phyloP scores from a whole-genome alignment of 2,113 vertebrate species.

The Semicossyphus pulcher region DNA sequence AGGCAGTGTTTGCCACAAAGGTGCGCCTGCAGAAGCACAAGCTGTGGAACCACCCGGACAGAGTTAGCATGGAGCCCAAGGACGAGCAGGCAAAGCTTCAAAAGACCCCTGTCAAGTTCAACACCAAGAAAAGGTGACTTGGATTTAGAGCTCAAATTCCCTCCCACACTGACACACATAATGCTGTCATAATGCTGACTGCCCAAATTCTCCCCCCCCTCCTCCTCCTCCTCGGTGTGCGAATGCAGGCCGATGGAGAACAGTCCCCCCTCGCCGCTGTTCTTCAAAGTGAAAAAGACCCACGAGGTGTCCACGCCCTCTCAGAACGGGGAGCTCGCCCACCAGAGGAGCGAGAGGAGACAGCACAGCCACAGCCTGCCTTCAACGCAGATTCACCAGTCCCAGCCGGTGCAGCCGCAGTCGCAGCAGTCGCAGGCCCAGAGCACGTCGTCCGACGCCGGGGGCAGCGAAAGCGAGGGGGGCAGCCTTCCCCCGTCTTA shows the following conservation, averaged over 20 bases:
- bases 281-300: constrained; percentile 91
- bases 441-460: constrained; percentile 76
- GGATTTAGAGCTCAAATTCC: constrained; percentile 27
- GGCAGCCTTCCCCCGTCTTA: constrained; percentile 77
- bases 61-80: constrained; percentile 77
- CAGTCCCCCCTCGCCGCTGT: constrained; percentile 85
- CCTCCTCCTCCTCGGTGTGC: constrained; percentile 9
- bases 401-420: constrained; percentile 52
- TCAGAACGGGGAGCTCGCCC: constrained; percentile 88
- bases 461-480: constrained; percentile 80
- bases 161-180: constrained; percentile 7
- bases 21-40: constrained; percentile 96
- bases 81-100: constrained; percentile 83
- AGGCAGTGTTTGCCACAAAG: constrained; percentile 95
- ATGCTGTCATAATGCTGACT: constrained; percentile 32
- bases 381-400: constrained; percentile 60
- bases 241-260: constrained; percentile 87
- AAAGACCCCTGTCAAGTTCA: constrained; percentile 84
- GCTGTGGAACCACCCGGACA: constrained; percentile 94
- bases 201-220: constrained; percentile 28
- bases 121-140: constrained; percentile 91
- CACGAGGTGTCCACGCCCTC: constrained; percentile 82
- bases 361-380: constrained; percentile 72
- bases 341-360: constrained; percentile 80
- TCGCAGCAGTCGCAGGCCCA: constrained; percentile 68